Evolutionary conservation across 2,113 vertebrate genomes (phyloP), one percentile per base, ranked within the genome.

Genomic region (Corydoras sp.): DNA sequence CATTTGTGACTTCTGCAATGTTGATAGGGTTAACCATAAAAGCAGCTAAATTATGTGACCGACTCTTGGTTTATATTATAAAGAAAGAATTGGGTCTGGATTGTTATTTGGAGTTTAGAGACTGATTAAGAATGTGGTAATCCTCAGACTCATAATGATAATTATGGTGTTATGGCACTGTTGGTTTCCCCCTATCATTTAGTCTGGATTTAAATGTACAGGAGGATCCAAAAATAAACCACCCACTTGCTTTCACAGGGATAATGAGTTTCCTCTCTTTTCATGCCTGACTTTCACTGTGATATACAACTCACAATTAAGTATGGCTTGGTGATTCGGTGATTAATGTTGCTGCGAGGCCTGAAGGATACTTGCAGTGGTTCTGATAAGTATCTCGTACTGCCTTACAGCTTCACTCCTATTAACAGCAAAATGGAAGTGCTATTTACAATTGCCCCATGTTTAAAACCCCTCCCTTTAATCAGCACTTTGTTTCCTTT

Each of bases 261-360:
- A 93, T 98, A 98, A 99, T 98, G 96, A 98, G 94, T 95, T 96
- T 94, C 92, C 92, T 94, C 94, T 92, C 93, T 90, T 90, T 94
- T 95, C 84, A 81, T 80, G 84, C 82, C 93, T 91, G 88, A 89
- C 92, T 92, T 90, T 95, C 92, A 89, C 90, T 88, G 89, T 98
- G 95, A 99, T 98, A 92, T 98, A 98, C 96, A 96, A 95, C 95
- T 96, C 89, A 94, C 95, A 98, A 98, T 99, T 99, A 99, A 99
- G 95, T 95, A 98, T 93, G 96, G 95, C 95, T 97, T 98, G 94
- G 94, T 99, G 97, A 98, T 95, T 93, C 91, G 87, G 96, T 98
- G 96, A 99, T 98, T 96, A 98, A 99, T 97, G 95, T 93, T 91
- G 89, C 87, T 90, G 91, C 78, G 86, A 90, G 89, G 94, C 92